Base-by-base conservation (phyloP, 2,113 vertebrate species). In the Cephalophus harveyi region DNA sequence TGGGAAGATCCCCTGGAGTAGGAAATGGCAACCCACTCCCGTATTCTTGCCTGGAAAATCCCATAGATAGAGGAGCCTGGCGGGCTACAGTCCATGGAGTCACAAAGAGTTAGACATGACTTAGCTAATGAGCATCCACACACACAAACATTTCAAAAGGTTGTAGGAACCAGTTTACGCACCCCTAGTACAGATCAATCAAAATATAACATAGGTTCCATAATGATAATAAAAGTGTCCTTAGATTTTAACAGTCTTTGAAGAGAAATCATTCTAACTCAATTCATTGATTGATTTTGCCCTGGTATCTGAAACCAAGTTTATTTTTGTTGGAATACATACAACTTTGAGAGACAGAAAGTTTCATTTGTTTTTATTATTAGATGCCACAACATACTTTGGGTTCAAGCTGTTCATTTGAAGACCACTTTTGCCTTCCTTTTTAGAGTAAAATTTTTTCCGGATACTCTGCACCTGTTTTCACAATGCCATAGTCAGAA, bases 391-490 rank as follows among this genome's bases (percentile, higher is more conserved):
- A 57, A 60, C 55, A 96, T 85, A 59, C 28, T 94, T 97, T 78
- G 88, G 33, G 33, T 90, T 93, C 33, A 89, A 96, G 78, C 59
- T 95, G 13, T 67, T 84, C 50, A 43, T 82, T 40, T 89, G 40
- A 90, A 94, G 74, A 64, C 36, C 16, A 91, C 21, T 84, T 97
- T 92, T 93, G 52, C 83, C 96, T 95, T 93, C 28, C 36, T 91
- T 96, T 64, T 64, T n/a, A 85, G 30, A 95, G 50, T 15, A 74
- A 94, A 79, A 23, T 52, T 83, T 76, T 85, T 92, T 97, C 85
- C 82, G 90, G 57, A 95, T 87, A 40, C 15, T n/a, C 89, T 96
- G 59, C 84, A 98, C 86, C 90, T 98, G 89, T 97, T 98, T 97
- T 96, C 87, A 97, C 83, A 96, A 84, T 81, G 28, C 16, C 54